Evolutionary conservation across 2,888 invertebrate genomes (phyloP), one percentile per base, ranked within the genome.

Genomic region (Portevinia maculata): DNA sequence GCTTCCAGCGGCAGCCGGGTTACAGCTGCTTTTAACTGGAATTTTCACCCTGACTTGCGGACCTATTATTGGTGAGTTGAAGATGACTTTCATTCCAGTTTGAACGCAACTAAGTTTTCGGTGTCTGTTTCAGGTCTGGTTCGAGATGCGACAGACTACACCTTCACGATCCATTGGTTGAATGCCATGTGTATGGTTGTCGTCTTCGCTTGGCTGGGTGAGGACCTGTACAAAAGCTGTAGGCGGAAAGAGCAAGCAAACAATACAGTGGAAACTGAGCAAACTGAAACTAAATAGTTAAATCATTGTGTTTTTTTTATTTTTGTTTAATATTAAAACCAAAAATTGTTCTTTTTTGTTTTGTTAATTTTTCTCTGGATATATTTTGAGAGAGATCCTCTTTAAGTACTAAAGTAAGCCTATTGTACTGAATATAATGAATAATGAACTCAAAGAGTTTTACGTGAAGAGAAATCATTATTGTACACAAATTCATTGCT

Each of bases 1-100:
- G 78, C 86, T 95, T 70, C 94, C 95, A 0, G 94, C 94, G 8
- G 95, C 95, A 0, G 92, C 94, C 3, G 95, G 95, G 0, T 90
- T 95, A 28, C 95, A 95, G 87, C 89, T 95, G 30, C 89, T 95
- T 0, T 92, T 93, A 65, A 93, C 94, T 85, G 95, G 94, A 17
- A 89, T 94, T 5, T 92, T 93, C 5, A 94, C 93, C 52, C 89
- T 94, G 37, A 83, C 90, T 0, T 88, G 94, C 67, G 95, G 94
- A 55, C 95, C 95, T 15, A 83, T 94, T 65, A 93, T 95, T 57
- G 95, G 94, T 94, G 88, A 91, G 91, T 87, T 17, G 4, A 5
- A 9, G 0, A 11, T 19, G 5, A 5, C 11, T 19, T 9, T 21
- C 9, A 34, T 1, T n/a, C n/a, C n/a, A n/a, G n/a, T n/a, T 34